Evolutionary conservation across 2,797 vertebrate species (phyloP).

Genomic region (Orientallactaga sibirica): DNA sequence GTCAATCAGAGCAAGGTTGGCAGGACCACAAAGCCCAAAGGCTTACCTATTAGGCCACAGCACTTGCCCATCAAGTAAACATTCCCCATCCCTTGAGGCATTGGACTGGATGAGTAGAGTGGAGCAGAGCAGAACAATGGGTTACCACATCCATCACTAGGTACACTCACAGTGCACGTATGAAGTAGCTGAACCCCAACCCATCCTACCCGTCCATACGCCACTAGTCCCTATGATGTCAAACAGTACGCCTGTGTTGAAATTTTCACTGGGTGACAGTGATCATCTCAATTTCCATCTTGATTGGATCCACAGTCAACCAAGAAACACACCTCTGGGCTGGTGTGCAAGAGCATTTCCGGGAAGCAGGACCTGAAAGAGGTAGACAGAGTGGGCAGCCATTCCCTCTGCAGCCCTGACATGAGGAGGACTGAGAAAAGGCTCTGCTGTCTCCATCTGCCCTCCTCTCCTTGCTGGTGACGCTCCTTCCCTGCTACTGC

Average conservation of each 20-base stretch:
- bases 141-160: background rate
- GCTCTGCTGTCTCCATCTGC: no score
- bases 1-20: background rate
- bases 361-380: no score
- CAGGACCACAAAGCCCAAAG: background rate
- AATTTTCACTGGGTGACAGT: background rate
- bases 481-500: no score
- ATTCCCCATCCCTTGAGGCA: background rate
- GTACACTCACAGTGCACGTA: background rate
- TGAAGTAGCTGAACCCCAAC: background rate
- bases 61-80: background rate
- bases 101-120: background rate
- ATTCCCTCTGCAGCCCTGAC: no score
- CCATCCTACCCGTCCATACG: background rate
- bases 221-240: background rate
- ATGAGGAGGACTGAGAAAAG: no score
- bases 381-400: no score
- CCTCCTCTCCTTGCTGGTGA: no score
- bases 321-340: no score
- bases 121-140: background rate
- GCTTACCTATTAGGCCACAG: background rate
- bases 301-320: no score
- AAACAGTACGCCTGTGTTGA: background rate
- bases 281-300: no score
- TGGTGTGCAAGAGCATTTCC: no score